Evolutionary conservation across 2,113 vertebrate species (phyloP).

Genomic region (Myotis davidii): DNA sequence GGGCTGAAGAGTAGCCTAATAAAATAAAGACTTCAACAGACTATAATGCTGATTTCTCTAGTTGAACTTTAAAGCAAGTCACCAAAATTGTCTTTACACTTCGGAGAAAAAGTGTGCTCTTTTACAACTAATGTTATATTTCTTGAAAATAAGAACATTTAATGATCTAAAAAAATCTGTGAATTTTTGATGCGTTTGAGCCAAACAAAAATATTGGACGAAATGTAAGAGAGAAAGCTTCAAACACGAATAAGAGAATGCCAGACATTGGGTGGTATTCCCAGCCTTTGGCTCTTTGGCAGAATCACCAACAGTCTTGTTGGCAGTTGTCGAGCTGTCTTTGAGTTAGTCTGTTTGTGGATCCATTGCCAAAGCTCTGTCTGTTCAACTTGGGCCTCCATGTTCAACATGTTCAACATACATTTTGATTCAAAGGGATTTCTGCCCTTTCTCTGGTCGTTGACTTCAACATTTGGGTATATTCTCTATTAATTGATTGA

Average conservation of each 20-base stretch:
- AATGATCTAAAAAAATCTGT: conserved; percentile 64
- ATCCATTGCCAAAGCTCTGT: conserved; percentile 73
- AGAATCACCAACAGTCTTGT: conserved; percentile 67
- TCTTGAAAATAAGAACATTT: conserved; percentile 73
- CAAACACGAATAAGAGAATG: conserved; percentile 25
- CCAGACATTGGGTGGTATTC: conserved; percentile 64
- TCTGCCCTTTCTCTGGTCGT: conserved; percentile 61
- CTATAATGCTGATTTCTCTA: conserved; percentile 44
- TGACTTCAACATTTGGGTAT: conserved; percentile 65
- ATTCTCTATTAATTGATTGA: conserved; percentile 57
- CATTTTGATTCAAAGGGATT: conserved; percentile 73
- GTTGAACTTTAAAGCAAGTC: conserved; percentile 58
- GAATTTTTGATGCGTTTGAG: conserved; percentile 69
- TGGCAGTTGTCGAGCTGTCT: conserved; percentile 74
- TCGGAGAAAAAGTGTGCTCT: conserved; percentile 68
- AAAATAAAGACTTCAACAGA: conserved; percentile 13
- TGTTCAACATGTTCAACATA: conserved; percentile 50
- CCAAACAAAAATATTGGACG: conserved; percentile 77
- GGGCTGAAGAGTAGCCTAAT: conserved; percentile 19
- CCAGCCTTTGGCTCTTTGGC: conserved; percentile 74
- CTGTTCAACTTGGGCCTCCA: conserved; percentile 69
- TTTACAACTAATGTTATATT: conserved; percentile 76
- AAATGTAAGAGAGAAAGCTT: conserved; percentile 63
- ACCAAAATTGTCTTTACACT: conserved; percentile 68
- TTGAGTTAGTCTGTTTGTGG: conserved; percentile 74